Conservation (phyloP, 2,797 vertebrate species). For the Malacoctenus gilli region DNA sequence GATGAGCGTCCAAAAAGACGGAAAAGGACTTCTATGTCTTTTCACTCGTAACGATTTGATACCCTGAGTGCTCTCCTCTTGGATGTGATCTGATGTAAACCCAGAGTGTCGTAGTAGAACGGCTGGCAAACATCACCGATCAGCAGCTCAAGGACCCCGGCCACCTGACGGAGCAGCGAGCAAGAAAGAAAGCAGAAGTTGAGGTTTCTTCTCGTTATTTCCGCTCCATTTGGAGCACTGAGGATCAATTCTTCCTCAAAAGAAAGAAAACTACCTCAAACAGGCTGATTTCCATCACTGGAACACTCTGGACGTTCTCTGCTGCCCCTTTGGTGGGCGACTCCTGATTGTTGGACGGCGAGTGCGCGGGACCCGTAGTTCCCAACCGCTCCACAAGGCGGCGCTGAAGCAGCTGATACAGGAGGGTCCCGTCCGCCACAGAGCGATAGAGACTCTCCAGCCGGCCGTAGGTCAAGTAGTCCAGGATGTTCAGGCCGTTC, state of each 20-base stretch:
- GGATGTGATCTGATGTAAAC: conserved; percentile 47
- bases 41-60: background rate
- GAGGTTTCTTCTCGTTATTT: background rate
- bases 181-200: background rate
- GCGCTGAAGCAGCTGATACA: conserved; percentile 79
- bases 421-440: conserved; percentile 73
- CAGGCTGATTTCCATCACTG: conserved; percentile 58
- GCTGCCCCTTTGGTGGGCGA: conserved; percentile 14
- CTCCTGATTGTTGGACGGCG: background rate
- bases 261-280: conserved; percentile 72
- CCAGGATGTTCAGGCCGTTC: conserved; percentile 86
- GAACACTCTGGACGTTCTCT: conserved; percentile 12
- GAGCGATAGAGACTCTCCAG: conserved; percentile 85
- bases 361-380: background rate
- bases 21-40: too few relatives aligned
- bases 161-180: conserved; percentile 70
- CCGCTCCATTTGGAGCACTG: too few relatives aligned
- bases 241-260: too few relatives aligned
- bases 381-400: conserved; percentile 61
- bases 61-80: conserved; percentile 75
- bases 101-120: conserved; percentile 76
- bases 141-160: conserved; percentile 80
- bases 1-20: background rate
- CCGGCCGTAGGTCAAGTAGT: conserved; percentile 83
- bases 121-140: conserved; percentile 85